Evolutionary conservation across 1,140 invertebrate species (phyloP).

Genomic region (Lucilia cuprina): DNA sequence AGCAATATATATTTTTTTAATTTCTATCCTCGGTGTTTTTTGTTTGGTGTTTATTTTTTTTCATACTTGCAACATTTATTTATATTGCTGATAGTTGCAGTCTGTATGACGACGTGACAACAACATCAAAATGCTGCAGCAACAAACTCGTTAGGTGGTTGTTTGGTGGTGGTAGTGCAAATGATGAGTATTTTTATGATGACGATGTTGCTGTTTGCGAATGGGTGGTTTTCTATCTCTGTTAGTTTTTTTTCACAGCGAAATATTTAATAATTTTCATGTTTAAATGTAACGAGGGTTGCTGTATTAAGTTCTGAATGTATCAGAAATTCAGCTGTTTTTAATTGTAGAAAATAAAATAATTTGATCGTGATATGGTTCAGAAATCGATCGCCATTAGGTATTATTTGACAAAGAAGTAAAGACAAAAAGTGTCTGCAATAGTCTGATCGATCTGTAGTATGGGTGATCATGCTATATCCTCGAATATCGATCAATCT

Average conservation of each 20-base stretch:
- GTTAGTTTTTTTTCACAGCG: neutral
- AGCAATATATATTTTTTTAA: neutral
- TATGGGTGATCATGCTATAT: no score
- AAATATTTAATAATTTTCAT: neutral
- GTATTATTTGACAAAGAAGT: no score
- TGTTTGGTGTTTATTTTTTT: neutral
- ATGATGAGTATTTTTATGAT: neutral
- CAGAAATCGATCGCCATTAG: no score
- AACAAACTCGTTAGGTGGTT: slow-evolving; percentile 5
- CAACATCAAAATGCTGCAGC: slow-evolving; percentile 3
- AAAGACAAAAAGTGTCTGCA: no score
- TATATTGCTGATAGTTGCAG: slow-evolving; percentile 13
- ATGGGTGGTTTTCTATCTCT: neutral
- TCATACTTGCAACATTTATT: neutral
- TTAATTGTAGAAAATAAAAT: no score
- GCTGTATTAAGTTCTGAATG: no score
- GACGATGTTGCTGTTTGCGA: neutral
- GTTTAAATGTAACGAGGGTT: neutral
- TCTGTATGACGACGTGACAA: slow-evolving; percentile 34
- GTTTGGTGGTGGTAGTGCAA: neutral
- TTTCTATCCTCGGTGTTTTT: neutral
- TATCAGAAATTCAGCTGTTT: no score
- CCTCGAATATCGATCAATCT: no score
- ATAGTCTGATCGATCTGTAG: no score
- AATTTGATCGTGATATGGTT: no score